Conservation (phyloP, 2,113 vertebrate species). For the Mirounga angustirostris region DNA sequence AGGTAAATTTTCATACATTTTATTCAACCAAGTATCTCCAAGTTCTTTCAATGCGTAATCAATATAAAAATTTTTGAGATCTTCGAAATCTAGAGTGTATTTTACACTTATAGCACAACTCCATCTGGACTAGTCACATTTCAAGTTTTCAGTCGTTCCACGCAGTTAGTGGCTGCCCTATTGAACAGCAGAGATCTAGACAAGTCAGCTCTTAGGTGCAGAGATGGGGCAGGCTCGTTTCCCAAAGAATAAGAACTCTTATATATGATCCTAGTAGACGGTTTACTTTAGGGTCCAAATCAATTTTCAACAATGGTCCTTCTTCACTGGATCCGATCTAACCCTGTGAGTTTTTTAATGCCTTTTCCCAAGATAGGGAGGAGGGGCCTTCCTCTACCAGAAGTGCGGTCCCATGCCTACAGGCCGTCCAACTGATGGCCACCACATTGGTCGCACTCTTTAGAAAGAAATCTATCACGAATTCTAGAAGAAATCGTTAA, state of each 20-base stretch:
- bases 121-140: neutral
- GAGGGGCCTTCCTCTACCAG: neutral
- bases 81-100: neutral
- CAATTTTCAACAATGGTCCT: neutral
- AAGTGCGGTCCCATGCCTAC: neutral
- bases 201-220: neutral
- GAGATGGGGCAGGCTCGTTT: neutral
- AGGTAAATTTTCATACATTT: neutral
- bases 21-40: neutral
- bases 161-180: neutral
- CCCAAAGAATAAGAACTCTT: neutral
- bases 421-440: neutral
- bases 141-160: neutral
- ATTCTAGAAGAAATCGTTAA: neutral
- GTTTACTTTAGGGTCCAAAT: neutral
- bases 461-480: neutral
- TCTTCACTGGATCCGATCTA: neutral
- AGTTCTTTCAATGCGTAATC: neutral
- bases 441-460: rapidly evolving
- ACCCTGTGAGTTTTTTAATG: neutral
- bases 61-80: neutral
- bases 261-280: neutral
- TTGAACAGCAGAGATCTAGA: neutral
- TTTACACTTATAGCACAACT: neutral
- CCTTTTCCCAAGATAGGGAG: neutral